phyloP scores from a whole-genome alignment of 2,888 invertebrate species.

The Pachymerium ferrugineum region DNA sequence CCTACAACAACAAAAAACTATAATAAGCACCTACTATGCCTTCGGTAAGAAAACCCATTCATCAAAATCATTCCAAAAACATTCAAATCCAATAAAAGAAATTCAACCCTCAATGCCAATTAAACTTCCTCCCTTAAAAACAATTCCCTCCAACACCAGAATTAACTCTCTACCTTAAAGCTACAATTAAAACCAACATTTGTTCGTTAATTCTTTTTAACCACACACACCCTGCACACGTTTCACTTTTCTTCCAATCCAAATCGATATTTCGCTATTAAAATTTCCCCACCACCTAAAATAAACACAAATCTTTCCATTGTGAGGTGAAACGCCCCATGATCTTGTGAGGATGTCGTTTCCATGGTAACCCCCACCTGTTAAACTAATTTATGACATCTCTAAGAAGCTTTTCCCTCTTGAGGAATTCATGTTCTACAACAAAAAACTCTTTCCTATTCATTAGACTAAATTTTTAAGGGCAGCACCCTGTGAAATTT shows the following conservation, averaged over 20 bases:
- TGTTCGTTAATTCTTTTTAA: background rate
- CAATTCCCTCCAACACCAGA: too few relatives aligned
- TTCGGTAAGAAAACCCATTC: too few relatives aligned
- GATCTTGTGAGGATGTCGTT: slow-evolving; percentile 15
- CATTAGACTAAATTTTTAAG: slow-evolving; percentile 2
- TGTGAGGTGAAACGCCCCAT: slow-evolving; percentile 18
- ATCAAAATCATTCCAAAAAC: too few relatives aligned
- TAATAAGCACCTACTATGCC: too few relatives aligned
- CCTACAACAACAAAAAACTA: too few relatives aligned
- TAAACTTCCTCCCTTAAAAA: too few relatives aligned
- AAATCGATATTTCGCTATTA: slow-evolving; percentile 2
- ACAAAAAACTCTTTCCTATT: slow-evolving; percentile 18
- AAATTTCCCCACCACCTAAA: slow-evolving; percentile 4
- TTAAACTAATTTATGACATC: slow-evolving; percentile 21
- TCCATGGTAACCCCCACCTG: slow-evolving; percentile 15
- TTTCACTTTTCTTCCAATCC: slow-evolving; percentile 1
- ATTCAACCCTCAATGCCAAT: too few relatives aligned
- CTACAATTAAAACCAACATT: too few relatives aligned
- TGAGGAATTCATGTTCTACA: slow-evolving; percentile 3
- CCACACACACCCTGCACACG: background rate
- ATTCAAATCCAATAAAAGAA: too few relatives aligned
- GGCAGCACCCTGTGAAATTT: background rate
- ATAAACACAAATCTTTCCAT: slow-evolving; percentile 15
- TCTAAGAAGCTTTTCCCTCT: slow-evolving; percentile 9
- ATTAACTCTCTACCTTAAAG: too few relatives aligned